phyloP scores from a whole-genome alignment of 2,888 invertebrate species.

The Heliconius aoede region DNA sequence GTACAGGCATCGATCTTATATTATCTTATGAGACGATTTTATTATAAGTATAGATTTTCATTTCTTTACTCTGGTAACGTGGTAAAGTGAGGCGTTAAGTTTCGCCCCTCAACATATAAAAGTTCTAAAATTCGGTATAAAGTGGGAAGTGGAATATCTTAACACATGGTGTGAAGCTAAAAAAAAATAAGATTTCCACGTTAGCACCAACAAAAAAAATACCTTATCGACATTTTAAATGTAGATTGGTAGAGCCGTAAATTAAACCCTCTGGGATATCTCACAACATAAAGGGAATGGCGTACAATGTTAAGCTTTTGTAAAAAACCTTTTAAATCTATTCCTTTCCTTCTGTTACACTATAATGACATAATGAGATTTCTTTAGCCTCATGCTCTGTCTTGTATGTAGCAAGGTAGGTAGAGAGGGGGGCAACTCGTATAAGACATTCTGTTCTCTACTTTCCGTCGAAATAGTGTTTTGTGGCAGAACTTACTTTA shows the following conservation, averaged over 20 bases:
- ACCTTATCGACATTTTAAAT: slow-evolving; percentile 12
- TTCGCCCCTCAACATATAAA: not conserved
- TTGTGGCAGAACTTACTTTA: not conserved
- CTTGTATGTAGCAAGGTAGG: not conserved
- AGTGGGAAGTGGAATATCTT: too few species aligned
- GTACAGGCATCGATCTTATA: too few species aligned
- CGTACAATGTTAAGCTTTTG: not conserved
- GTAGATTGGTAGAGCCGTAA: not conserved
- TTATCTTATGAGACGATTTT: too few species aligned
- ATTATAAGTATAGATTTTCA: not conserved
- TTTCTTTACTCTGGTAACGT: not conserved
- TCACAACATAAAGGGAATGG: not conserved
- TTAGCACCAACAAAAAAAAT: not conserved
- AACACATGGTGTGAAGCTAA: too few species aligned
- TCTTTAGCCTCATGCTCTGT: not conserved
- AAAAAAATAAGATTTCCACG: too few species aligned
- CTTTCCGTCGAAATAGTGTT: not conserved
- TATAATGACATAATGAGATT: not conserved
- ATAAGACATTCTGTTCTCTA: not conserved
- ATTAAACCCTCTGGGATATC: not conserved
- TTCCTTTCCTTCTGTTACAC: not conserved
- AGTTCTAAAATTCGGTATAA: too few species aligned
- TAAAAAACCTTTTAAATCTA: not conserved
- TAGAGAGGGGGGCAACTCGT: not conserved
- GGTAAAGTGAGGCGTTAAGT: not conserved